Evolutionary conservation across 92 coral and sea anemone genomes (phyloP).

Genomic region (Desmophyllum pertusum): DNA sequence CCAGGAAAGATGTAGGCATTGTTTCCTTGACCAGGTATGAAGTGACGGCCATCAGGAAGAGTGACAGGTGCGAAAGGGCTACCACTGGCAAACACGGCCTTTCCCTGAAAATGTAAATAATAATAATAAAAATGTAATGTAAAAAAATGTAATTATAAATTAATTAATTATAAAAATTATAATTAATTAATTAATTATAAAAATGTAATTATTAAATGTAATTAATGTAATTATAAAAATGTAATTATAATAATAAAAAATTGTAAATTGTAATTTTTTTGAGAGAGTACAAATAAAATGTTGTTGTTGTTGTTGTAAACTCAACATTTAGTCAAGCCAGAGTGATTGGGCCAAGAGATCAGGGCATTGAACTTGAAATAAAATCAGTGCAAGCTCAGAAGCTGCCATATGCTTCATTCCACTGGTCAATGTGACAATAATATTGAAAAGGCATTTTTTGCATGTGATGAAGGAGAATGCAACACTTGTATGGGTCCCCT

Average conservation of each 20-base stretch:
- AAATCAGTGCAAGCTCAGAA: not conserved
- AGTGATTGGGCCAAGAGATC: not conserved
- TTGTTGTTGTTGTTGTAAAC: no score
- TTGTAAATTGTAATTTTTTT: no score
- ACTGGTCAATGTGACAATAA: no score
- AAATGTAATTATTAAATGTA: no score
- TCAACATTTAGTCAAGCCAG: no score
- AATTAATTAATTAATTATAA: no score
- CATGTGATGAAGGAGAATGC: not conserved
- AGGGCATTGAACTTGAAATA: not conserved
- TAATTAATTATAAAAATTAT: no score
- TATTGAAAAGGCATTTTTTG: no score
- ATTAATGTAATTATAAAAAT: no score
- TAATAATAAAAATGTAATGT: no score
- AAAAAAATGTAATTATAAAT: not conserved
- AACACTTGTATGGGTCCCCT: not conserved
- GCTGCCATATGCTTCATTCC: not conserved
- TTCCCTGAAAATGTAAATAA: constrained; percentile 63
- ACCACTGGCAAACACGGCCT: constrained; percentile 94
- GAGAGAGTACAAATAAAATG: no score
- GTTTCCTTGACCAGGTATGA: constrained; percentile 97
- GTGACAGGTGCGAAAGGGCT: constrained; percentile 98
- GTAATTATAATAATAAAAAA: no score
- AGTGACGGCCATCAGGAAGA: constrained; percentile 91
- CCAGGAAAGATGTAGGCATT: constrained; percentile 98